Percentiles rank a stretch among this genome's conserved stretches.
phyloP scores from a whole-genome alignment of 2,888 invertebrate genomes.

The Dinocampus coccinellae region DNA sequence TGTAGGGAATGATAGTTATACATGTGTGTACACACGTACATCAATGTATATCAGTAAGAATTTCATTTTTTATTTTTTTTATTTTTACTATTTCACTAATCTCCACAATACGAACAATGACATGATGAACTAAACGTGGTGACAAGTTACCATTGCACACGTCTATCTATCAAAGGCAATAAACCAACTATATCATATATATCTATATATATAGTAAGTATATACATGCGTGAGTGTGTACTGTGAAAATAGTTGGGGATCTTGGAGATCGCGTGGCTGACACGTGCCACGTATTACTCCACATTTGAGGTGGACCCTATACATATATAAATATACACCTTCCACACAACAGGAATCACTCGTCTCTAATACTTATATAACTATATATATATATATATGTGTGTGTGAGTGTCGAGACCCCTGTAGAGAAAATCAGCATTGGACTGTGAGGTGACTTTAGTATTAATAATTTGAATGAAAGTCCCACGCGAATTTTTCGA shows the following conservation, averaged over 20 bases:
- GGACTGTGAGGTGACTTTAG: slow-evolving; percentile 6
- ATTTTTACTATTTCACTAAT: neutral
- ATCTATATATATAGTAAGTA: neutral
- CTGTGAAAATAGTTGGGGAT: slow-evolving; percentile 15
- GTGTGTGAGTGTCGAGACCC: neutral
- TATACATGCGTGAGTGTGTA: neutral
- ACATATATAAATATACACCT: too few species aligned
- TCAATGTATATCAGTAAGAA: neutral
- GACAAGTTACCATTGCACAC: neutral
- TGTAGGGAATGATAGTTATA: neutral
- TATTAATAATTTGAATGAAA: slow-evolving; percentile 23
- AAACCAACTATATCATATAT: neutral
- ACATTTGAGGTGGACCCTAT: slow-evolving; percentile 44
- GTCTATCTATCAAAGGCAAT: neutral
- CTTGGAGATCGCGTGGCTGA: slow-evolving; percentile 37
- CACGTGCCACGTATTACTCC: slow-evolving; percentile 54
- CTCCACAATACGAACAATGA: slow-evolving; percentile 3
- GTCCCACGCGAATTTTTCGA: slow-evolving; percentile 44
- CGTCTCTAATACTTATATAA: neutral
- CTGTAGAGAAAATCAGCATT: neutral
- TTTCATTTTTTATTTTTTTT: neutral
- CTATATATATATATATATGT: neutral
- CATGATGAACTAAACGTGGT: slow-evolving; percentile 7
- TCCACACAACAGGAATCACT: too few species aligned
- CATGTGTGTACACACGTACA: neutral